These are phyloP conservation scores for Cotesia typhae DNA, from an alignment of 1,140 invertebrate species.

Conservation along the genomic window DNA sequence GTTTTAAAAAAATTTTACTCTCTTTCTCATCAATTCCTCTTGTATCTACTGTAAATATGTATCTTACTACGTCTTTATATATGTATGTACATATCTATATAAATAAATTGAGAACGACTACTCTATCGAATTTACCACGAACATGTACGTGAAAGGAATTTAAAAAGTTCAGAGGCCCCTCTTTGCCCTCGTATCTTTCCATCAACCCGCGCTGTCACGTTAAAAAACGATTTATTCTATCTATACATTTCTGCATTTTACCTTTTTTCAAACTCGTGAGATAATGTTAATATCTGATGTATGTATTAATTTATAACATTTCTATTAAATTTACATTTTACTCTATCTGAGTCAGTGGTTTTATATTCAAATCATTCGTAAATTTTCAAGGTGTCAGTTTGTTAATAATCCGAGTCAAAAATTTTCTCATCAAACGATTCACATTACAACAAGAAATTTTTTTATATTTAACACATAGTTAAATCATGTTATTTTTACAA, in stretches of 20 bases:
- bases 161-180: slow-evolving; percentile 6
- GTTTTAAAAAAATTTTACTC: slow-evolving; percentile 23
- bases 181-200: slow-evolving; percentile 24
- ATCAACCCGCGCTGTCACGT: slow-evolving; percentile 24
- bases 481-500: too few relatives aligned
- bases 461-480: too few relatives aligned
- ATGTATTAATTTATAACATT: background rate
- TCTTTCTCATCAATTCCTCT: slow-evolving; percentile 26
- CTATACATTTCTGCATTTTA: slow-evolving; percentile 8
- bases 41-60: slow-evolving; percentile 9
- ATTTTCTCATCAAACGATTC: too few relatives aligned
- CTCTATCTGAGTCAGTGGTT: too few relatives aligned
- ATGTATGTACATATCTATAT: slow-evolving; percentile 18
- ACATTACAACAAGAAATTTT: too few relatives aligned
- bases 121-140: slow-evolving; percentile 36
- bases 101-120: slow-evolving; percentile 29
- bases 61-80: background rate
- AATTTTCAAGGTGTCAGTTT: too few relatives aligned
- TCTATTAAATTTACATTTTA: too few relatives aligned
- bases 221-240: slow-evolving; percentile 37
- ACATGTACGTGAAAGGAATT: slow-evolving; percentile 35
- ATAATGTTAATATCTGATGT: slow-evolving; percentile 8
- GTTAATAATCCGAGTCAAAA: too few relatives aligned
- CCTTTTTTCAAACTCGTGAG: background rate
- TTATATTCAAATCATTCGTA: too few relatives aligned